Evolutionary conservation across 2,888 invertebrate species (phyloP).

Genomic region (Odontocerum albicorne): DNA sequence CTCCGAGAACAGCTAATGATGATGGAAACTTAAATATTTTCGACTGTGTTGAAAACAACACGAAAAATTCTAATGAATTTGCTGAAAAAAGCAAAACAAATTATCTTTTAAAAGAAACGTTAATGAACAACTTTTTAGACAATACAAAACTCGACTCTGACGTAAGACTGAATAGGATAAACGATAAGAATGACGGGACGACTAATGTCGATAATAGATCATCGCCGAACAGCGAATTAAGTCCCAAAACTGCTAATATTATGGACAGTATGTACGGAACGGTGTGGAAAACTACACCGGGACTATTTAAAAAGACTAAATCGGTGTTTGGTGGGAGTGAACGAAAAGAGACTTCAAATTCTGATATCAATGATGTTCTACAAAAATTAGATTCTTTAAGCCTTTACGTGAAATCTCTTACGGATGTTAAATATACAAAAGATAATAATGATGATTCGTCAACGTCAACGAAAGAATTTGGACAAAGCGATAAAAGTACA

Average conservation of each 20-base stretch:
- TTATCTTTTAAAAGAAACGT: no score
- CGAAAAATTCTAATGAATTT: no score
- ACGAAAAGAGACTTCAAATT: no score
- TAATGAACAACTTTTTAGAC: no score
- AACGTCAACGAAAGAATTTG: neutral
- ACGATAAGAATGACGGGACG: no score
- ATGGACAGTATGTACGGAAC: constrained; percentile 58
- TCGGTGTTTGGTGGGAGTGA: no score
- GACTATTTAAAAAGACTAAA: constrained; percentile 46
- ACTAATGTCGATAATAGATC: no score
- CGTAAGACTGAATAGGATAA: neutral
- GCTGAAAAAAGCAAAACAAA: no score
- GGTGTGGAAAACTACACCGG: constrained; percentile 56
- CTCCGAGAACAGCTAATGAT: no score
- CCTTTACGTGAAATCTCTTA: constrained; percentile 7
- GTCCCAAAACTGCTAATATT: constrained; percentile 40
- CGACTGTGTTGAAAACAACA: no score
- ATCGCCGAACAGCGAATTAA: constrained; percentile 7
- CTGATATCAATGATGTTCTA: constrained; percentile 6
- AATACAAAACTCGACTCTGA: neutral
- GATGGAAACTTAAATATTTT: no score
- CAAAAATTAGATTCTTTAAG: constrained; percentile 13
- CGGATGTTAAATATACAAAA: constrained; percentile 9
- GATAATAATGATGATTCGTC: constrained; percentile 2
- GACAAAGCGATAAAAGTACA: neutral